These are phyloP conservation scores for Bos taurus DNA, from an alignment of 2,113 vertebrate genomes.

Conservation along the genomic window ARS-UCD2.0 NC_037344.1:4238001-4238500, in stretches of 20 bases:
- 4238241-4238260: not conserved
- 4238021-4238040: not conserved
- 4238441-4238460: not conserved
- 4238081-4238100: not conserved
- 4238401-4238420: not conserved
- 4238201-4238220: not conserved
- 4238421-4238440: not conserved
- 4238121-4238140: not conserved
- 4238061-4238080: not conserved
- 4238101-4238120: not conserved
- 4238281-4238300: not conserved
- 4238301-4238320: not conserved
- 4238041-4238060: not conserved
- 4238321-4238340: not conserved
- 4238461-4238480: not conserved
- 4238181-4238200: not conserved
- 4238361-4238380: not conserved
- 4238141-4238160: not conserved
- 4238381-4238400: not conserved
- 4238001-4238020: not conserved
- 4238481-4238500: not conserved
- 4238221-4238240: not conserved
- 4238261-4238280: not conserved
- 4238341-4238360: not conserved
- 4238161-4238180: not conserved